Conservation (phyloP, 2,113 vertebrate species). For the Sarotherodon lohbergeri region DNA sequence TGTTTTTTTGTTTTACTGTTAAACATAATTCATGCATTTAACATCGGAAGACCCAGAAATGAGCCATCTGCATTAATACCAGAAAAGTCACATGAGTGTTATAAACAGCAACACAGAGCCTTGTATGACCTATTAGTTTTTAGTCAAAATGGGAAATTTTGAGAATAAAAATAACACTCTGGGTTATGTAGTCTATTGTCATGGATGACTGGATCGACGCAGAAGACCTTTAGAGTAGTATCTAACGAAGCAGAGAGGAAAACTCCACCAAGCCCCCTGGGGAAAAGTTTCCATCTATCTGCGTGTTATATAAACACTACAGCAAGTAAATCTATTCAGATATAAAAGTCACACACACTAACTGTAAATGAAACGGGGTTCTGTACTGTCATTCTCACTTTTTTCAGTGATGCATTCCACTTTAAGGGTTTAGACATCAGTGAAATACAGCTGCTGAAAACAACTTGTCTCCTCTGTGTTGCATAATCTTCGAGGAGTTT, state of each 20-base stretch:
- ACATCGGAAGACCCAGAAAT: neutral
- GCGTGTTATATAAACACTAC: neutral
- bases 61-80: neutral
- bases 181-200: neutral
- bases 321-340: neutral
- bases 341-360: neutral
- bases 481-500: conserved; percentile 3
- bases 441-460: neutral
- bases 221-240: neutral
- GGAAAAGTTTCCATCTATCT: neutral
- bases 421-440: neutral
- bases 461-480: neutral
- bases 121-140: neutral
- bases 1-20: neutral
- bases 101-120: neutral
- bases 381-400: neutral
- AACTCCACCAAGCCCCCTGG: neutral
- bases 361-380: neutral
- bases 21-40: neutral
- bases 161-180: neutral
- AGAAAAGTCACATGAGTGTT: neutral
- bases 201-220: neutral
- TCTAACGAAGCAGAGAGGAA: neutral
- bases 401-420: neutral
- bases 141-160: neutral